Base-by-base conservation (phyloP, 2,113 vertebrate species). In the Raja brachyura region DNA sequence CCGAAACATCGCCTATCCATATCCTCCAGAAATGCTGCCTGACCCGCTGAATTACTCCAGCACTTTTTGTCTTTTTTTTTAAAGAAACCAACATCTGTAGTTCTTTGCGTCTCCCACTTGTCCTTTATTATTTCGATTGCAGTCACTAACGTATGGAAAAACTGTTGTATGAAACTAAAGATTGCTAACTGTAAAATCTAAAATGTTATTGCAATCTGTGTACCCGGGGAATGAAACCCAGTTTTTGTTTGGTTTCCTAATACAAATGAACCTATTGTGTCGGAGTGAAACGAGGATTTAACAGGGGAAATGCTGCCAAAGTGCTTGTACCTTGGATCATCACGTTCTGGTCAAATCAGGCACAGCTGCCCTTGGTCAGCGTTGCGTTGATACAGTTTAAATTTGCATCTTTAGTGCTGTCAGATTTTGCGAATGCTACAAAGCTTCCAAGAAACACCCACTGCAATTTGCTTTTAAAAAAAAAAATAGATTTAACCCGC, bases 401-500 rank as follows among this genome's bases (percentile, higher is more conserved):
- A 88, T 88, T 88, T 88, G 61, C 83, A 66, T 88, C 59, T 63
- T 88, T 63, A 9, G 28, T 18, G 25, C 56, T 18, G 83, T 88
- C 22, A 85, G 11, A 5, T 66, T 88, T 59, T 18, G 59, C 14
- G n/a, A 31, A 63, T 31, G 83, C 83, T 63, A 16, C 0, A n/a
- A 33, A 16, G 83, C 59, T 88, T 88, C 83, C 83, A 66, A 66
- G 56, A 88, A 88, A 88, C 83, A n/a, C 83, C 83, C 83, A 88
- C 83, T 88, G 18, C 59, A 66, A 88, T 88, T 18, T 28, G 0
- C 28, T 61, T 85, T 18, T 86, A 59, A 59, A 28, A 85, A 14
- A 66, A 66, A 70, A 73, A 48, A 48, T 1, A 48, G 4, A 73
- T 31, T 88, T 88, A 66, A 88, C 83, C 59, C 28, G 13, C 33